phyloP scores from a whole-genome alignment of 2,113 vertebrate genomes.

The Micronisus gabar region DNA sequence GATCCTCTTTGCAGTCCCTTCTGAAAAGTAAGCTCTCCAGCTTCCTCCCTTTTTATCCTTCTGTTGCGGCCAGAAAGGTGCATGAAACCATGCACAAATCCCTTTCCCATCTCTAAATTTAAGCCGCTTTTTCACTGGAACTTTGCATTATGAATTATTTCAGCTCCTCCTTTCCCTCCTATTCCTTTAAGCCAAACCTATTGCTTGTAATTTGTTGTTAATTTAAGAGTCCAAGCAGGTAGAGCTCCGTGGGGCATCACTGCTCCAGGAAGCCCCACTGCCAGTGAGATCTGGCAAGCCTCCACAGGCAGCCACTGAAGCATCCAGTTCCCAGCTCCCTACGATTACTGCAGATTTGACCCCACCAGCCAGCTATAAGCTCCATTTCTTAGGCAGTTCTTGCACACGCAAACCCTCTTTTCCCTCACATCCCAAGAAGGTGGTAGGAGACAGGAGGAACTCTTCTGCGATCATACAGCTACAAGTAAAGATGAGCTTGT shows the following conservation, averaged over 20 bases:
- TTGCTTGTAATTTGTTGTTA: background rate
- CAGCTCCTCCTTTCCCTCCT: background rate
- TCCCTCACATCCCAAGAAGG: background rate
- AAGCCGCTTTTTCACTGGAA: background rate
- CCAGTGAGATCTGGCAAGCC: background rate
- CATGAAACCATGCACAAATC: accelerated
- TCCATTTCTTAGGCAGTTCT: background rate
- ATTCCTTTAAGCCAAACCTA: background rate
- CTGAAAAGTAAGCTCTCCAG: background rate
- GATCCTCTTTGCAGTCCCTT: background rate
- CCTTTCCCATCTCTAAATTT: background rate
- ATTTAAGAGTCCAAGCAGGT: background rate
- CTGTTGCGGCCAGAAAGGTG: background rate
- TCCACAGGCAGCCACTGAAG: background rate
- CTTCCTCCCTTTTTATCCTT: background rate
- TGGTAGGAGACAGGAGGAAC: background rate
- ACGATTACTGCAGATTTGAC: background rate
- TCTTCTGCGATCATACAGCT: background rate
- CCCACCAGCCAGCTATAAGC: background rate
- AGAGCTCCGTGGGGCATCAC: background rate
- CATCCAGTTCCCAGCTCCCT: background rate
- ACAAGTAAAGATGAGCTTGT: background rate
- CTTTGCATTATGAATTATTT: background rate
- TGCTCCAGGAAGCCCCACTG: background rate
- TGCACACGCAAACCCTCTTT: background rate